Evolutionary conservation across 2,888 invertebrate species (phyloP).

Genomic region (Cyaniris semiargus): DNA sequence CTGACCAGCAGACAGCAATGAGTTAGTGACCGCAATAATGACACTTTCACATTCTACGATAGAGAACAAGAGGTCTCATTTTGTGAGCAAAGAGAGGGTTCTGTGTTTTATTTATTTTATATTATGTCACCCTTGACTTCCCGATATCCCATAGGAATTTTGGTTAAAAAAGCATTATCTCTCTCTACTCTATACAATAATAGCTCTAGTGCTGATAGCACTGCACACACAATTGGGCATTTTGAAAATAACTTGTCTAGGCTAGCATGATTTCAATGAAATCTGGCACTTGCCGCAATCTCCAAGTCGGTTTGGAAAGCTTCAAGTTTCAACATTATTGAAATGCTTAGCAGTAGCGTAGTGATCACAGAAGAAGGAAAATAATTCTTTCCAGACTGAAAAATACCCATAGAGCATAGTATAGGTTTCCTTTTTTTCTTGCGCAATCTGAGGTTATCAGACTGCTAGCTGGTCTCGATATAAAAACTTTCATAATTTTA

Average conservation of each 20-base stretch:
- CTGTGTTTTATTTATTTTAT: neutral
- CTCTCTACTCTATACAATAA: too few species aligned
- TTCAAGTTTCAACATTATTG: too few species aligned
- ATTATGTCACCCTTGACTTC: too few species aligned
- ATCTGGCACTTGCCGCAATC: too few species aligned
- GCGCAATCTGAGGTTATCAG: neutral
- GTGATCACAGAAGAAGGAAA: neutral
- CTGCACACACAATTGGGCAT: too few species aligned
- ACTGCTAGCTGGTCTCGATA: neutral
- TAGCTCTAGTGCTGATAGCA: too few species aligned
- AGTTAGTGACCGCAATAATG: constrained; percentile 7
- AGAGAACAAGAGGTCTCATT: neutral
- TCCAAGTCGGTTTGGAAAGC: too few species aligned
- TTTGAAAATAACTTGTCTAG: too few species aligned
- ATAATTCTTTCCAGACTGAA: neutral
- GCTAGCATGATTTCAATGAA: too few species aligned
- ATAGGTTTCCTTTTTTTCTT: neutral
- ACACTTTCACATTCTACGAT: constrained; percentile 26
- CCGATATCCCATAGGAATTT: too few species aligned
- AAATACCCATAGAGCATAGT: neutral
- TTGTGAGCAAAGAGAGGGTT: neutral
- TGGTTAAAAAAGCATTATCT: too few species aligned
- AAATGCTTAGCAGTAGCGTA: too few species aligned
- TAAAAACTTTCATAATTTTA: neutral
- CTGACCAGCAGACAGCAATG: neutral